Evolutionary conservation across 1,140 invertebrate species (phyloP).

Genomic region (Drosophila rhopaloa): DNA sequence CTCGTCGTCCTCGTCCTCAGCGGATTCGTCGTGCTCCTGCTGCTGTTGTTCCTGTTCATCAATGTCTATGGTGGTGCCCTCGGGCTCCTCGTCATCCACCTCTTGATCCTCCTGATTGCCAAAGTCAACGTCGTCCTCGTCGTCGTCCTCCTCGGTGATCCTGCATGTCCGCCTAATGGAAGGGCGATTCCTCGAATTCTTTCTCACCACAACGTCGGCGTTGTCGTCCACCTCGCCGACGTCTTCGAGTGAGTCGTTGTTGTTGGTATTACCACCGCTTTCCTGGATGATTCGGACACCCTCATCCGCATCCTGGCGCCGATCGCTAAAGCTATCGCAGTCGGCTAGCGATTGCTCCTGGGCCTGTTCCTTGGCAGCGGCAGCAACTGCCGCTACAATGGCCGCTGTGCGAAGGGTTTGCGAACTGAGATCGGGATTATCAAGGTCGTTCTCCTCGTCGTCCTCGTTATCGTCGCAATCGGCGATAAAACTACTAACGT

Average conservation of each 20-base stretch:
- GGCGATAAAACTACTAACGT: constrained; percentile 73
- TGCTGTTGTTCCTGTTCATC: constrained; percentile 56
- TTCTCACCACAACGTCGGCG: constrained; percentile 69
- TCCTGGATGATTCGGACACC: constrained; percentile 49
- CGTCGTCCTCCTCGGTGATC: constrained; percentile 73
- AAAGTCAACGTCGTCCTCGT: constrained; percentile 54
- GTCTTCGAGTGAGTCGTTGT: constrained; percentile 73
- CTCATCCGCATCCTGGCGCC: constrained; percentile 62
- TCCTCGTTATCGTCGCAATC: constrained; percentile 54
- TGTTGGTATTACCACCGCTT: constrained; percentile 47
- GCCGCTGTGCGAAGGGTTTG: constrained; percentile 69
- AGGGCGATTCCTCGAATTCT: constrained; percentile 66
- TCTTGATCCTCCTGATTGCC: constrained; percentile 56
- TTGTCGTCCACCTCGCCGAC: constrained; percentile 73
- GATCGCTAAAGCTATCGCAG: constrained; percentile 68
- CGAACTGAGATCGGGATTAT: constrained; percentile 65
- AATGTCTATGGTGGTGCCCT: constrained; percentile 42
- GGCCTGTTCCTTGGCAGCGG: constrained; percentile 61
- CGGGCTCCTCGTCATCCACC: constrained; percentile 51
- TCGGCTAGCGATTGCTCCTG: constrained; percentile 47
- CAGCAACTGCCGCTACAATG: constrained; percentile 69
- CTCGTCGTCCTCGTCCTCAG: constrained; percentile 60
- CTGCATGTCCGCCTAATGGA: constrained; percentile 76
- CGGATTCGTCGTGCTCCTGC: constrained; percentile 23
- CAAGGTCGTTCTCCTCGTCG: constrained; percentile 46